Base-by-base conservation (phyloP, 2,888 invertebrate species). In the Elgonia sp. region DNA sequence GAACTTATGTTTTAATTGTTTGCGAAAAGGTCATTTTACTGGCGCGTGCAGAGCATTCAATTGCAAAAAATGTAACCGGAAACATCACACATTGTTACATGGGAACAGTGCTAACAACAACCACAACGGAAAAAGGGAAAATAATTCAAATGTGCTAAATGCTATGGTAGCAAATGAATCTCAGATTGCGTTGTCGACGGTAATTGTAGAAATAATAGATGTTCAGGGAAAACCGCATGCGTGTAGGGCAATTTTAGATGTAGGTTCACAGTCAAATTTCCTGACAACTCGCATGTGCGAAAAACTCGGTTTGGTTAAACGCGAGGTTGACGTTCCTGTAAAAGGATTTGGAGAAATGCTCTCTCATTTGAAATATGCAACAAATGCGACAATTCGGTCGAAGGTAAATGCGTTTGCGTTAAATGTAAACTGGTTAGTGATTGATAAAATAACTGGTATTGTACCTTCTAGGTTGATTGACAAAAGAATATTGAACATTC, bases 241-340 rank as follows among this genome's bases (percentile, higher is more conserved):
- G 29, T 86, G 82, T 65, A 37, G 82, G 0, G 18, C 77, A n/a
- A 21, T 86, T 29, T 70, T 82, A 42, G 86, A 86, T 46, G 42
- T 16, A 0, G 82, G 70, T 14, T 82, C 77, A 3, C 70, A 86
- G 21, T 55, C 76, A 4, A 81, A 86, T 69, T 75, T 86, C 39
- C 18, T 81, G n/a, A 63, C 72, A 14, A n/a, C 42, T 12, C 21
- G 42, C 16, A 16, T 85, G 50, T 53, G 14, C 9, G n/a, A 55
- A 10, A 77, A 40, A 37, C 67, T 73, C 16, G 63, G 63, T n/a
- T 5, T 37, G 29, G 8, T 12, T 2, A 7, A 0, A 1, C 50
- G 21, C 6, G 1, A 18, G 0, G 12, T 80, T n/a, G 40, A 65
- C 65, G 60, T 50, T 53, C 42, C n/a, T 10, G 73, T 53, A n/a